Evolutionary conservation across 2,888 invertebrate species (phyloP).

Genomic region (Diaperis boleti): DNA sequence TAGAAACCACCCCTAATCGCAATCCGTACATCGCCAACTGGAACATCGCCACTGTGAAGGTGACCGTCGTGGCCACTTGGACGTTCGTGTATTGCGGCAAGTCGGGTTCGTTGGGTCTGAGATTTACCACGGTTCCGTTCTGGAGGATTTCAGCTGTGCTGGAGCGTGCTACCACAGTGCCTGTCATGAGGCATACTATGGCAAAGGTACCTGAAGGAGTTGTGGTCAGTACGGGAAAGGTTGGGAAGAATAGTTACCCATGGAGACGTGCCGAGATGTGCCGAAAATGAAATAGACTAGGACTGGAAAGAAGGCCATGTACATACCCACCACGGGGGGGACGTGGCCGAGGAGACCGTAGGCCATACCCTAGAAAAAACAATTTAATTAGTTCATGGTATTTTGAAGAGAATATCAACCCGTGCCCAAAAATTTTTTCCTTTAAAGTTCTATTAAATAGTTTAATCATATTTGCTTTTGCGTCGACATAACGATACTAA

Average conservation of each 20-base stretch:
- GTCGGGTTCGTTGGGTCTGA: neutral
- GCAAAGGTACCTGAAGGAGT: constrained; percentile 79
- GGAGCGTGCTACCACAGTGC: constrained; percentile 77
- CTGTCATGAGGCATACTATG: constrained; percentile 91
- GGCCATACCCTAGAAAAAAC: constrained; percentile 75
- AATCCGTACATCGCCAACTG: constrained; percentile 85
- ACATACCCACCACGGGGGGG: constrained; percentile 79
- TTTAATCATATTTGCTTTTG: too few species aligned
- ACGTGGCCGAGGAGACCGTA: constrained; percentile 82
- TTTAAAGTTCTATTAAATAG: too few species aligned
- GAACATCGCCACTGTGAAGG: constrained; percentile 80
- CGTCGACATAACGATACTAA: too few species aligned
- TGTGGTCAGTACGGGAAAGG: neutral
- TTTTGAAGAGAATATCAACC: too few species aligned
- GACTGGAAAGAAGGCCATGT: constrained; percentile 92
- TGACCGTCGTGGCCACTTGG: constrained; percentile 83
- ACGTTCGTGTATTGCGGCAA: constrained; percentile 65
- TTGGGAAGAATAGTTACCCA: constrained; percentile 72
- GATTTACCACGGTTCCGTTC: constrained; percentile 53
- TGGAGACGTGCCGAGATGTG: constrained; percentile 89
- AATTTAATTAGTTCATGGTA: neutral
- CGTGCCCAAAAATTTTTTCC: too few species aligned
- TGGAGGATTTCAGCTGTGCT: constrained; percentile 60
- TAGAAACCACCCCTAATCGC: constrained; percentile 80
- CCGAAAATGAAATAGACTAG: constrained; percentile 88